Conservation (phyloP, 2,113 vertebrate genomes). For the Ictalurus furcatus region DNA sequence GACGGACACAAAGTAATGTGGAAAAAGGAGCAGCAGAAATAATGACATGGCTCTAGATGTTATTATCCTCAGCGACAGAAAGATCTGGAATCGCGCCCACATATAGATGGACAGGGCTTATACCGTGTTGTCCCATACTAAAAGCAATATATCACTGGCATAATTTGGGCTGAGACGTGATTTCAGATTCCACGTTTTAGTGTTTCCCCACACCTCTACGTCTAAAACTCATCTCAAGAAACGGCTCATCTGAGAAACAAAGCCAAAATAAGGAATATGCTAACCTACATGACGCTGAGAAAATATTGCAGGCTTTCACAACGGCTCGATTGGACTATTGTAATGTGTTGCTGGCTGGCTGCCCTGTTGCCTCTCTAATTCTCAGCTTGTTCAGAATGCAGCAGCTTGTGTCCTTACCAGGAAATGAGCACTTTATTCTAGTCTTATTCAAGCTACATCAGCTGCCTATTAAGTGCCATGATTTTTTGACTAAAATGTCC, state of each 20-base stretch:
- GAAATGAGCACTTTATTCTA: background rate
- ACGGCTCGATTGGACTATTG: background rate
- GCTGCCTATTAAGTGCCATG: background rate
- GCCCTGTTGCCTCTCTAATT: slow-evolving; percentile 1
- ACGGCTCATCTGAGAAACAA: background rate
- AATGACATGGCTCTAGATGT: background rate
- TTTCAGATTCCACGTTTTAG: background rate
- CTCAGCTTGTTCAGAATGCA: background rate
- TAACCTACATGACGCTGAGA: background rate
- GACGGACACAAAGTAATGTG: background rate
- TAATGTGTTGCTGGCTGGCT: slow-evolving; percentile 5
- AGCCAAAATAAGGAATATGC: background rate
- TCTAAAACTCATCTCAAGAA: background rate
- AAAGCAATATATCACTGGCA: background rate
- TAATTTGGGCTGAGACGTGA: background rate
- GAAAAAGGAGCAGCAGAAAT: background rate
- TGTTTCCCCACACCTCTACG: background rate
- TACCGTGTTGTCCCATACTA: background rate
- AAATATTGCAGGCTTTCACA: background rate
- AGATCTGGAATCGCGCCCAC: background rate
- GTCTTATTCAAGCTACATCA: background rate
- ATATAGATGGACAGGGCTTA: background rate
- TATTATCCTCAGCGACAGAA: slow-evolving; percentile 4
- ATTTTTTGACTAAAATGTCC: background rate
- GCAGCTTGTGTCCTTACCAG: background rate